These are phyloP conservation scores for Pollenia griseotomentosa DNA, from an alignment of 2,888 invertebrate genomes.

Conservation along the genomic window DNA sequence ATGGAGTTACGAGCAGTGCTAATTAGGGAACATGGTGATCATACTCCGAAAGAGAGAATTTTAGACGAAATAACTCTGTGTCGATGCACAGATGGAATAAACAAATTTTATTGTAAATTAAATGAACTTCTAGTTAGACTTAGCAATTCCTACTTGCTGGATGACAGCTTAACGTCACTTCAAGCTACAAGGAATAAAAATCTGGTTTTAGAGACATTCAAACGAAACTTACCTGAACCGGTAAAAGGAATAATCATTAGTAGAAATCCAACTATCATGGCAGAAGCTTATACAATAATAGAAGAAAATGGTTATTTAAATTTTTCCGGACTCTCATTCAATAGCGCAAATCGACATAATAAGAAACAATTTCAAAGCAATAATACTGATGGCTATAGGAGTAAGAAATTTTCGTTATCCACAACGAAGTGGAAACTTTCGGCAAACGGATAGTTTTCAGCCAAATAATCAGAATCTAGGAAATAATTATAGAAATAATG, in stretches of 20 bases:
- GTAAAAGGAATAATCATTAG: constrained; percentile 1
- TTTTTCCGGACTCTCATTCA: constrained; percentile 12
- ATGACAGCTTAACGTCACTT: not conserved
- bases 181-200: constrained; percentile 9
- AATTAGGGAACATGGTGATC: constrained; percentile 13
- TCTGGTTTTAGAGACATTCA: not conserved
- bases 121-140: constrained; percentile 39
- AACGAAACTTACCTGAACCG: not conserved
- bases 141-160: too few species aligned
- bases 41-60: constrained; percentile 11
- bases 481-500: constrained; percentile 6
- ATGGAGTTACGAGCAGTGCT: not conserved
- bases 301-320: constrained; percentile 15
- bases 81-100: constrained; percentile 11
- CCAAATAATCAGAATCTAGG: constrained; percentile 8
- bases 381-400: not conserved
- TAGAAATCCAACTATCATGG: not conserved
- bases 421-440: constrained; percentile 1
- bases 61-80: constrained; percentile 13
- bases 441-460: not conserved
- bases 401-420: not conserved
- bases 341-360: not conserved
- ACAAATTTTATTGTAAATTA: constrained; percentile 16
- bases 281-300: constrained; percentile 15
- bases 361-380: not conserved